These are phyloP conservation scores for Lordiphosa collinella DNA, from an alignment of 1,140 invertebrate genomes.

Conservation along the genomic window DNA sequence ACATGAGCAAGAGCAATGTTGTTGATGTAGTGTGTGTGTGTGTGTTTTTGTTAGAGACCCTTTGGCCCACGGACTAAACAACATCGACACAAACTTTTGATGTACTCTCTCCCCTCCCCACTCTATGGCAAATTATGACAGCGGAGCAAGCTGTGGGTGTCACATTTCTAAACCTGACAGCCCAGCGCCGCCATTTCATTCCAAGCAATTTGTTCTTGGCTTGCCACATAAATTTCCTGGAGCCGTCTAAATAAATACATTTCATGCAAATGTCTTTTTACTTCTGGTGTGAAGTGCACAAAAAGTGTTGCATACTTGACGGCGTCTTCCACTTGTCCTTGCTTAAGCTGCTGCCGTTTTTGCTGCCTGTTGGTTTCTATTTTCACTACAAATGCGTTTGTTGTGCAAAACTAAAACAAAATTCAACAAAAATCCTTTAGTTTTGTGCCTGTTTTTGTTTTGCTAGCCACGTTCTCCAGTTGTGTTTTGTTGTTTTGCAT, in stretches of 20 bases:
- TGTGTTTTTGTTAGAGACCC: slow-evolving; percentile 42
- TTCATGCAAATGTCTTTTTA: slow-evolving; percentile 18
- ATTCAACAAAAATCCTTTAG: slow-evolving; percentile 28
- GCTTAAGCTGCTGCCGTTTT: slow-evolving; percentile 17
- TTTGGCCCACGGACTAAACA: slow-evolving; percentile 33
- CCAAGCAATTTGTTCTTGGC: slow-evolving; percentile 51
- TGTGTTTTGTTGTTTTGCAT: slow-evolving; percentile 54
- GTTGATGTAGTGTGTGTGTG: slow-evolving; percentile 34
- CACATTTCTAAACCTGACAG: slow-evolving; percentile 58
- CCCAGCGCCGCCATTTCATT: slow-evolving; percentile 27
- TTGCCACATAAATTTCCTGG: slow-evolving; percentile 46
- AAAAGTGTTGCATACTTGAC: slow-evolving; percentile 69
- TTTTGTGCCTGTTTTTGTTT: slow-evolving; percentile 33
- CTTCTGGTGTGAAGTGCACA: slow-evolving; percentile 25
- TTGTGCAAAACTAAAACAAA: slow-evolving; percentile 51
- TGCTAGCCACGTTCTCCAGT: slow-evolving; percentile 47
- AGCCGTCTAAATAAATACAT: slow-evolving; percentile 30
- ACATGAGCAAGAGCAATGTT: slow-evolving; percentile 44
- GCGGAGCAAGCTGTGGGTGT: slow-evolving; percentile 34
- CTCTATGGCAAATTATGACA: slow-evolving; percentile 71
- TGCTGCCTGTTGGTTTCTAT: slow-evolving; percentile 61
- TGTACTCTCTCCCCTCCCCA: slow-evolving; percentile 4
- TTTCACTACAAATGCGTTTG: slow-evolving; percentile 67
- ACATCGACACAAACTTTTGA: slow-evolving; percentile 45
- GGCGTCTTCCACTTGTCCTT: slow-evolving; percentile 57